Conservation (phyloP, 2,888 invertebrate species). For the Synergus umbraculus region DNA sequence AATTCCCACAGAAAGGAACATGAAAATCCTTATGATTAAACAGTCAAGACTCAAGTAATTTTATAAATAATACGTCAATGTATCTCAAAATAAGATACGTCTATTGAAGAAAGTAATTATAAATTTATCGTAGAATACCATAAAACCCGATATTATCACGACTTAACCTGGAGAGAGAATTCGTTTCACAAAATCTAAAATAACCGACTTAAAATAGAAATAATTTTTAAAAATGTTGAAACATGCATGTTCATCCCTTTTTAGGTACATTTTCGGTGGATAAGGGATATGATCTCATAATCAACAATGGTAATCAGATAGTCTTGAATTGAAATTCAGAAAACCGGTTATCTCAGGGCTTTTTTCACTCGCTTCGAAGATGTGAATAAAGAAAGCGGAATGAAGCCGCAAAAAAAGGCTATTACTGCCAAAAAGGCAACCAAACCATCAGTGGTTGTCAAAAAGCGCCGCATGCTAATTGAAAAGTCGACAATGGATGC, state of each 20-base stretch:
- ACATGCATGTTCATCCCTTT: background rate
- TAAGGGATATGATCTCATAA: slow-evolving; percentile 49
- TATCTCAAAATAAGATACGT: too few species aligned
- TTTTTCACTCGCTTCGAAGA: slow-evolving; percentile 62
- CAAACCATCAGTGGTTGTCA: slow-evolving; percentile 72
- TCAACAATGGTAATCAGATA: slow-evolving; percentile 69
- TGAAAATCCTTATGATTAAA: too few species aligned
- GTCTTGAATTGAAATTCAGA: slow-evolving; percentile 54
- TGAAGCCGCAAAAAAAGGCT: slow-evolving; percentile 77
- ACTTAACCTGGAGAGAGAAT: background rate
- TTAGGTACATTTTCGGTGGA: slow-evolving; percentile 6
- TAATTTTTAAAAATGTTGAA: background rate
- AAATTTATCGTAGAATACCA: background rate
- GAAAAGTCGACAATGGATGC: slow-evolving; percentile 67
- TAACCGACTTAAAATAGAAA: background rate
- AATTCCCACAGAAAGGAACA: too few species aligned
- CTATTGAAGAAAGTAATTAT: background rate
- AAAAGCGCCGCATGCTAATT: slow-evolving; percentile 71
- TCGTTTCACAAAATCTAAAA: background rate
- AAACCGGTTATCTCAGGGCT: slow-evolving; percentile 39
- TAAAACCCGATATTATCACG: background rate
- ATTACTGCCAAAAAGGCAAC: slow-evolving; percentile 74
- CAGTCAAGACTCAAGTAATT: too few species aligned
- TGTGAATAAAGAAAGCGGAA: slow-evolving; percentile 71
- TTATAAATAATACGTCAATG: too few species aligned